A percentile compares a stretch with the other conserved stretches of the same genome.
These are phyloP conservation scores for Paramisgurnus dabryanus DNA, from an alignment of 2,113 vertebrate species.

Conservation along the genomic window DNA sequence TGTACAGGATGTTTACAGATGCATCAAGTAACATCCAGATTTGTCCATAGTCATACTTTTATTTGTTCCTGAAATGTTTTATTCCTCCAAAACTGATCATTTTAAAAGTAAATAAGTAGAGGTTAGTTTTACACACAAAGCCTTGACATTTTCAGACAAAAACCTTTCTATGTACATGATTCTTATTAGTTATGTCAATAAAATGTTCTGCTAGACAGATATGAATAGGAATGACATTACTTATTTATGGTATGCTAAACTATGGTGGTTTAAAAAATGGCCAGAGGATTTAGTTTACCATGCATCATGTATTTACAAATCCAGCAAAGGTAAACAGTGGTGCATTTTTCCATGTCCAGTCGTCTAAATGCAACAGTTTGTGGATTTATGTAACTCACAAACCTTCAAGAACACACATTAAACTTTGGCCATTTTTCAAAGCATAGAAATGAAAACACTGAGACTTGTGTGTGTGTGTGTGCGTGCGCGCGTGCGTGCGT, in stretches of 20 bases:
- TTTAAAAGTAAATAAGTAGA: not conserved
- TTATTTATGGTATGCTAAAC: not conserved
- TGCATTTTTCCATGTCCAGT: slow-evolving; percentile 49
- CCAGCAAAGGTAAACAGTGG: slow-evolving; percentile 1
- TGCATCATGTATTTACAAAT: not conserved
- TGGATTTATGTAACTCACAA: slow-evolving; percentile 34
- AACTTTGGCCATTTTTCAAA: not conserved
- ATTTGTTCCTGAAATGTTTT: slow-evolving; percentile 7
- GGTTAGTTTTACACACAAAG: not conserved
- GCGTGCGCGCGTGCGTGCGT: too few relatives aligned
- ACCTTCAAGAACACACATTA: slow-evolving; percentile 42
- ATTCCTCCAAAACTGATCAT: slow-evolving; percentile 6
- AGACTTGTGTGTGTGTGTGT: slow-evolving; percentile 27
- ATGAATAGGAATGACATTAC: not conserved
- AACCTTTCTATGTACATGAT: not conserved
- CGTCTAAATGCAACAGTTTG: not conserved
- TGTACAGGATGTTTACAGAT: not conserved
- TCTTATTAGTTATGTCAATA: slow-evolving; percentile 21
- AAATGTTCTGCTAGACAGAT: not conserved
- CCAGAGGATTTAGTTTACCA: not conserved
- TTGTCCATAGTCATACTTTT: not conserved
- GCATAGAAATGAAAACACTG: slow-evolving; percentile 19
- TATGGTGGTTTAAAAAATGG: not conserved
- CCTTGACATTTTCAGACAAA: not conserved
- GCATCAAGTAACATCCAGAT: not conserved